Evolutionary conservation across 2,113 vertebrate species (phyloP), one percentile per base, ranked within the genome.

Genomic region (Mola mola): DNA sequence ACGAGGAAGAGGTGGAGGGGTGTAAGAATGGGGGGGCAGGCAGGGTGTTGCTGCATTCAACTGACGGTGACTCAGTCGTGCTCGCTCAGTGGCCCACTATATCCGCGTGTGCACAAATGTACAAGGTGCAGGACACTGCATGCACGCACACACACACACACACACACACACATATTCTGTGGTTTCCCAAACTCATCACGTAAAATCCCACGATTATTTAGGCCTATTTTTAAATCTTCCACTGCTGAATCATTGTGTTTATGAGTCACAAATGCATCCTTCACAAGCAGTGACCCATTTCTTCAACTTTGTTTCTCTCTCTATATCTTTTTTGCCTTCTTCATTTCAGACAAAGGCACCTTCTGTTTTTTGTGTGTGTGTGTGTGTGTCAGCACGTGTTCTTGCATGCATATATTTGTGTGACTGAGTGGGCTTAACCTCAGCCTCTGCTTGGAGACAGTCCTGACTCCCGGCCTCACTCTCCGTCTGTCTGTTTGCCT

Each of bases 171-270:
- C n/a, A 40, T n/a, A 40, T n/a, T 13, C 10, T 13, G 13, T 15
- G 59, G 77, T 72, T 66, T 72, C 49, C 75, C 47, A 31, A 56
- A 70, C 63, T 75, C 68, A 85, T 82, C 82, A 68, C 57, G 44
- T 70, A 66, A 66, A 83, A 72, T 42, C 40, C 29, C n/a, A n/a
- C n/a, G 73, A 50, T 78, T 66, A 75, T 81, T 79, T 79, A 41
- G 65, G 40, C 72, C 81, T 88, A 85, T 87, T 87, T 87, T 84
- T 85, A 87, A 84, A 64, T 55, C 47, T 64, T 34, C 65, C 66
- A 25, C 56, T 79, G 86, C 81, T 87, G 81, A 84, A 65, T 90
- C 81, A 84, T 64, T 75, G 71, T 74, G 71, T 78, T 74, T 73
- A 57, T 75, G 69, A 81, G 83, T 88, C 86, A 85, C 80, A 63